Evolutionary conservation across 2,113 vertebrate genomes (phyloP).

Genomic region (Potamarius usumacintae): DNA sequence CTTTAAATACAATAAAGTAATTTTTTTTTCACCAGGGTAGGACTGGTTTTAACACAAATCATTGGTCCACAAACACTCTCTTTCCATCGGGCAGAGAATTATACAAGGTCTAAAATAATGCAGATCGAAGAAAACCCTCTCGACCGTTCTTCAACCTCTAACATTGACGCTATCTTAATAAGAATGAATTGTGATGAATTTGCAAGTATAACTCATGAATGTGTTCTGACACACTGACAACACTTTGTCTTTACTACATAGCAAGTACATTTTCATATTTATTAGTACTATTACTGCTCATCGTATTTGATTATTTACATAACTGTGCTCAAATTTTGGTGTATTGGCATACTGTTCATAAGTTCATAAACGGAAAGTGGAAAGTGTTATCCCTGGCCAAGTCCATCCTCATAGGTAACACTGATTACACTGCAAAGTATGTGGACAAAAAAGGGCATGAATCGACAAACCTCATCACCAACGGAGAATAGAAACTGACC

Average conservation of each 20-base stretch:
- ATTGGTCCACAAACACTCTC: too few relatives aligned
- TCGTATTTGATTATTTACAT: constrained; percentile 1
- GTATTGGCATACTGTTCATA: background rate
- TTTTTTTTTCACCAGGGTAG: too few relatives aligned
- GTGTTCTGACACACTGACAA: background rate
- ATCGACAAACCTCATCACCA: background rate
- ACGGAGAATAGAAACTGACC: background rate
- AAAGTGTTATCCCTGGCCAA: background rate
- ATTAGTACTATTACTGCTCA: constrained; percentile 7
- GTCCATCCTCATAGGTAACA: background rate
- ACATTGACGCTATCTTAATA: background rate
- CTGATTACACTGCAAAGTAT: background rate
- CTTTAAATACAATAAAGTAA: too few relatives aligned
- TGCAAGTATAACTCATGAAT: background rate
- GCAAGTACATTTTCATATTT: background rate
- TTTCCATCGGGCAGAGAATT: too few relatives aligned
- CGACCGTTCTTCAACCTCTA: too few relatives aligned
- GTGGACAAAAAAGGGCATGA: constrained; percentile 9
- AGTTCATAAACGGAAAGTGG: background rate
- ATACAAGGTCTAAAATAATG: too few relatives aligned
- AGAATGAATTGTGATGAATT: background rate
- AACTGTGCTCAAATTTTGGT: background rate
- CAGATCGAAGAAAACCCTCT: too few relatives aligned
- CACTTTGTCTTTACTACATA: background rate
- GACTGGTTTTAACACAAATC: background rate